Base-by-base conservation (phyloP, 2,797 vertebrate genomes). In the Pterois miles region DNA sequence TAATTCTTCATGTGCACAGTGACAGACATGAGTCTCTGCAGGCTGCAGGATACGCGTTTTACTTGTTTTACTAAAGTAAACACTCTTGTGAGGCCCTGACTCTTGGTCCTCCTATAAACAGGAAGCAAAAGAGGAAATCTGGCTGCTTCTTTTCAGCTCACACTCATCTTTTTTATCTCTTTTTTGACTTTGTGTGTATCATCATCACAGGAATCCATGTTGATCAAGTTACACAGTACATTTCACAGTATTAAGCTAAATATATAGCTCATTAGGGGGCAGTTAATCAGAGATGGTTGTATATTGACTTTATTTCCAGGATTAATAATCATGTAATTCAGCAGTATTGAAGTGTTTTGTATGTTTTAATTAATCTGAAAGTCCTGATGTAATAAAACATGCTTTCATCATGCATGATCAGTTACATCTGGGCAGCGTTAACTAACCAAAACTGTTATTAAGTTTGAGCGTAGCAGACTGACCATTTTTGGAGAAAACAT, bases 91-190 rank as follows among this genome's bases (percentile, higher is more conserved):
- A 77, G 75, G 60, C 62, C 59, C 40, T 57, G 58, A 79, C 81
- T 58, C 48, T 60, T 18, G 34, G 64, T 27, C 12, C 62, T 56
- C 57, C 56, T 87, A 84, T 94, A 93, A 93, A 94, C 94, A 92
- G 91, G 92, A 95, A 91, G 83, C 64, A 72, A 74, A 81, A 54
- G 78, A 85, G 60, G 70, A 66, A 56, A 40, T 75, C 29, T 58
- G 66, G 65, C 78, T 69, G 66, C 66, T 75, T 66, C 76, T 58
- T 74, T 76, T 70, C 56, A 63, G 58, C 40, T 74, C 25, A 63
- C 38, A 34, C 38, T 60, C 31, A 5, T 29, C 23, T 76, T 80
- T 64, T 59, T 69, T 73, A 50, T 71, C 67, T 70, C 50, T 65
- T n/a, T 59, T 65, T n/a, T 59, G 20, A 54, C 22, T 72, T n/a